phyloP scores from a whole-genome alignment of 2,888 invertebrate genomes.

The Sphaeridia pumilis region DNA sequence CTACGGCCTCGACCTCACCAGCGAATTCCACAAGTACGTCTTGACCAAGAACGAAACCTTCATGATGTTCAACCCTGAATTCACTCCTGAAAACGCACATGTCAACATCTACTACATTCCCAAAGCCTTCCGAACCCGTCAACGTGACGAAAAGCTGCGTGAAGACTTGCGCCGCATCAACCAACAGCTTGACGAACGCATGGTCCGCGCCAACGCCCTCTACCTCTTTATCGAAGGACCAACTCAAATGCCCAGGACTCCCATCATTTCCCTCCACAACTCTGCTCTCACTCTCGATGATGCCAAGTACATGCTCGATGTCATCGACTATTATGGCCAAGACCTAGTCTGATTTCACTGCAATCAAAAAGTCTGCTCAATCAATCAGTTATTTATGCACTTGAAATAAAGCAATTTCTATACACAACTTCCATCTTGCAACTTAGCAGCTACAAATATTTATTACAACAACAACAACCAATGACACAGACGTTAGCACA shows the following conservation, averaged over 20 bases:
- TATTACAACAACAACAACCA: too few species aligned
- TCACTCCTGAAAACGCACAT: not conserved
- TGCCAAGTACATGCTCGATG: conserved; percentile 16
- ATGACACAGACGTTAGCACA: too few species aligned
- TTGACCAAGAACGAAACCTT: not conserved
- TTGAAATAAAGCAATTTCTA: too few species aligned
- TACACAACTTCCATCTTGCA: too few species aligned
- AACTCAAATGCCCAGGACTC: not conserved
- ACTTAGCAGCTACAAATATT: too few species aligned
- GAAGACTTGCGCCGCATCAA: too few species aligned
- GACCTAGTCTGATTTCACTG: too few species aligned
- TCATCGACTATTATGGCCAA: conserved; percentile 15
- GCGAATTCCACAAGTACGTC: not conserved
- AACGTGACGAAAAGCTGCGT: not conserved
- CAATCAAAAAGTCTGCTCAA: too few species aligned
- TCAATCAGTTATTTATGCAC: too few species aligned
- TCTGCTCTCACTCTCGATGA: conserved; percentile 12
- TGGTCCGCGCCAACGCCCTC: not conserved
- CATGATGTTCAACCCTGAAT: not conserved
- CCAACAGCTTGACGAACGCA: not conserved
- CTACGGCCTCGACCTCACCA: conserved; percentile 2
- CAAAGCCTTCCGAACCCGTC: not conserved
- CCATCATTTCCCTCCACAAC: not conserved
- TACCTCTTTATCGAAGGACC: not conserved
- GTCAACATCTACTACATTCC: not conserved